Evolutionary conservation across 2,888 invertebrate species (phyloP), one percentile per base, ranked within the genome.

Genomic region (Limnephilus auricula): DNA sequence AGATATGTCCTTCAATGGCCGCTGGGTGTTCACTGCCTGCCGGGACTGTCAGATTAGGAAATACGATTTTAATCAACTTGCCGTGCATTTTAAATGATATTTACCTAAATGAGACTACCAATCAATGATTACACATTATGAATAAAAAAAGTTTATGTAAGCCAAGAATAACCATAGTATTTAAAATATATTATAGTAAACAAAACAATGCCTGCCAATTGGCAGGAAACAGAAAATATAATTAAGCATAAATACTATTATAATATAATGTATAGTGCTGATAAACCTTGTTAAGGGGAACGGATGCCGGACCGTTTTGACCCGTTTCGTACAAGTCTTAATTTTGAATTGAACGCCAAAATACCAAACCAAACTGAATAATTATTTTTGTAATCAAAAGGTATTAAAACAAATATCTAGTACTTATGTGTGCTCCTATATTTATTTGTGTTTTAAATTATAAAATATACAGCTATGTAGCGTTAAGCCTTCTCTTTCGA

Each of bases 1-100:
- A 94, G 96, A 96, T 93, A 94, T 97, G 45, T 95, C 96, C 0
- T 96, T 95, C 93, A 97, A 97, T 94, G 96, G 96, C 4, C 95
- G 95, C 94, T 96, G 96, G 95, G 94, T 97, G 65, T 97, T 96
- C 93, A 96, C 97, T 0, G 96, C 96, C 1, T 97, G 97, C 94
- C 95, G 97, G 93, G 98, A 98, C 94, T 95, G 96, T 5, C 92
- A 94, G 50, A 95, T 98, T 89, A 95, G 97, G 91, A 97, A 97
- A 94, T 98, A 97, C 94, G 96, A 96, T 94, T 95, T 94, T 93
- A 96, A 95, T 93, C 96, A 96, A 94, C 94, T 96, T 87, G 94
- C 94, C 94, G 95, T 95, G 89, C 95, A 96, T 94, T 96, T 94
- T 94, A 96, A 96, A 94, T 95, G 34, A 90, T 85, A 85, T 85